These are phyloP conservation scores for Nomada goodeniana DNA, from an alignment of 2,888 invertebrate species.

Conservation along the genomic window DNA sequence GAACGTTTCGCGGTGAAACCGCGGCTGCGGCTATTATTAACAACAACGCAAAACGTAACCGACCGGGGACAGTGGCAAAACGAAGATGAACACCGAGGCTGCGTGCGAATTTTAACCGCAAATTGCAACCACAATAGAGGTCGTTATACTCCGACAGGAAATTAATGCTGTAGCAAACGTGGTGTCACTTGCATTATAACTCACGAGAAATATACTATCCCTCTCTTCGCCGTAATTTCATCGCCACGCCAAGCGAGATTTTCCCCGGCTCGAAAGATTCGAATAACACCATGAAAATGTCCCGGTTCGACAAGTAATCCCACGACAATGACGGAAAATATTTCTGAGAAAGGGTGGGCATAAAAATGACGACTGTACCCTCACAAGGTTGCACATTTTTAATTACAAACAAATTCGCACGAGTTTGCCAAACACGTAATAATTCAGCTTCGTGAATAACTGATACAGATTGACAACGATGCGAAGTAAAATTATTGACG, in stretches of 20 bases:
- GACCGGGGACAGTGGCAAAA: slow-evolving; percentile 46
- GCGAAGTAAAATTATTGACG: too few relatives aligned
- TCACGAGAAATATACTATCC: slow-evolving; percentile 32
- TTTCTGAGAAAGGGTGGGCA: too few relatives aligned
- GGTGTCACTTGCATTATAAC: slow-evolving; percentile 41
- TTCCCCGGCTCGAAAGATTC: neutral
- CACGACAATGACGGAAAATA: too few relatives aligned
- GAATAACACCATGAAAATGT: neutral
- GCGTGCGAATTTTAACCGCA: slow-evolving; percentile 53
- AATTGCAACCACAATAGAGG: slow-evolving; percentile 53
- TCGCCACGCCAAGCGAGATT: neutral
- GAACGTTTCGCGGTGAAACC: slow-evolving; percentile 32
- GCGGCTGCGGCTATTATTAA: slow-evolving; percentile 32
- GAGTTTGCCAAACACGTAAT: too few relatives aligned
- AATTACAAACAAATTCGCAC: too few relatives aligned
- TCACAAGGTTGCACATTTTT: too few relatives aligned
- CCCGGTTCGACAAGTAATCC: neutral
- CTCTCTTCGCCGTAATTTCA: slow-evolving; percentile 24
- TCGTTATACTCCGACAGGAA: slow-evolving; percentile 41
- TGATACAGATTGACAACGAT: too few relatives aligned
- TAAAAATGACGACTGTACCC: too few relatives aligned
- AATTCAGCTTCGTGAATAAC: too few relatives aligned
- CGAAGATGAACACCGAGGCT: slow-evolving; percentile 48
- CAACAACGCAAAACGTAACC: slow-evolving; percentile 45
- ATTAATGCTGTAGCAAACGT: slow-evolving; percentile 49